Percentiles rank a stretch among this genome's conserved stretches.
These are phyloP conservation scores for Myotis yumanensis DNA, from an alignment of 2,113 vertebrate genomes.

Conservation along the genomic window DNA sequence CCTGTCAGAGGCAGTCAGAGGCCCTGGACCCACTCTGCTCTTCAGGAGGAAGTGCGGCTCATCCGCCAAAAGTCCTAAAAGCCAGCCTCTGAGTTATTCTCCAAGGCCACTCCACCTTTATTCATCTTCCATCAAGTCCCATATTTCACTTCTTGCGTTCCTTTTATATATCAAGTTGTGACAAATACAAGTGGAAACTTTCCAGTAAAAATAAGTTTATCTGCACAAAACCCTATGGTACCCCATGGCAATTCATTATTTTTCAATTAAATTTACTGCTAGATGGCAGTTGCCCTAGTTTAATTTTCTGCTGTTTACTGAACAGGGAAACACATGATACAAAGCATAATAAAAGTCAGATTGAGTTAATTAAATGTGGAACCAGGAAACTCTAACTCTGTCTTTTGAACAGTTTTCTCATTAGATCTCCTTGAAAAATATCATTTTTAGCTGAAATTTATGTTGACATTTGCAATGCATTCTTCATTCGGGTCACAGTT, in stretches of 20 bases:
- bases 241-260: slow-evolving; percentile 86
- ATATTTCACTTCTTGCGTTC: slow-evolving; percentile 66
- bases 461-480: slow-evolving; percentile 76
- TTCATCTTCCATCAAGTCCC: not conserved
- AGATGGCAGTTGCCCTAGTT: slow-evolving; percentile 83
- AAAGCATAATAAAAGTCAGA: slow-evolving; percentile 85
- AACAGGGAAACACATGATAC: slow-evolving; percentile 82
- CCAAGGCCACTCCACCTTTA: slow-evolving; percentile 45
- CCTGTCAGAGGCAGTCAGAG: not conserved
- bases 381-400: slow-evolving; percentile 81
- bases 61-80: not conserved
- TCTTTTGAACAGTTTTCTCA: slow-evolving; percentile 80
- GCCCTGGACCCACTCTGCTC: not conserved
- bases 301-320: slow-evolving; percentile 86
- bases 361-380: slow-evolving; percentile 86
- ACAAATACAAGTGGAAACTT: slow-evolving; percentile 80
- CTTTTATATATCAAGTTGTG: slow-evolving; percentile 72
- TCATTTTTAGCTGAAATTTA: slow-evolving; percentile 80
- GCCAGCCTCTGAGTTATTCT: slow-evolving; percentile 7
- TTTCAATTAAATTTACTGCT: slow-evolving; percentile 87
- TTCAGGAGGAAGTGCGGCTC: not conserved
- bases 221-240: slow-evolving; percentile 78
- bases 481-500: slow-evolving; percentile 69
- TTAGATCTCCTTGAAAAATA: slow-evolving; percentile 79
- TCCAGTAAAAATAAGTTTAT: slow-evolving; percentile 85